phyloP scores from a whole-genome alignment of 2,113 vertebrate species.

The Tichodroma muraria region DNA sequence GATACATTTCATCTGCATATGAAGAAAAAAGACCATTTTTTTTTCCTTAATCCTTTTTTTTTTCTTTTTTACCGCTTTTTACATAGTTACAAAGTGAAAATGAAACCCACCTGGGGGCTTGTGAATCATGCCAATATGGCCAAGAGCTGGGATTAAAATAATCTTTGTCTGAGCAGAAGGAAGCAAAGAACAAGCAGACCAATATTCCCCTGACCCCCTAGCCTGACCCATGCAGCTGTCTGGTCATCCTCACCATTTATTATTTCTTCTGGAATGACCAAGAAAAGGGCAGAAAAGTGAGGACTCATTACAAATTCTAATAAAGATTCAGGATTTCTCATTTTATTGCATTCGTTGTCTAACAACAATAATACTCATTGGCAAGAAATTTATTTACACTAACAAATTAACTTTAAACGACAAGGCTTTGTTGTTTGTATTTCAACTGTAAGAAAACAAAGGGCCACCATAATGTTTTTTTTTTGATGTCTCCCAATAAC shows the following conservation, averaged over 20 bases:
- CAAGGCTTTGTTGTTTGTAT: slow-evolving; percentile 53
- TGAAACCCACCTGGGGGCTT: background rate
- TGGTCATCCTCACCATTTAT: background rate
- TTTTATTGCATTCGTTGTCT: slow-evolving; percentile 85
- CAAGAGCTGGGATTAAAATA: background rate
- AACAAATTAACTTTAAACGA: slow-evolving; percentile 73
- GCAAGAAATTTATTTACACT: slow-evolving; percentile 82
- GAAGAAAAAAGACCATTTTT: background rate
- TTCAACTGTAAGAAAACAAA: slow-evolving; percentile 69
- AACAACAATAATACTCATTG: slow-evolving; percentile 81
- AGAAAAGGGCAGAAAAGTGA: background rate
- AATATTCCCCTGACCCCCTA: background rate
- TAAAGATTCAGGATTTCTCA: slow-evolving; percentile 60
- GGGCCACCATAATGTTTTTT: slow-evolving; percentile 48
- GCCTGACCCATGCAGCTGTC: background rate
- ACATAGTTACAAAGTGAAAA: background rate
- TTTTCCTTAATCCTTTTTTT: background rate
- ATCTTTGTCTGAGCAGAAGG: background rate
- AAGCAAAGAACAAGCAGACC: background rate
- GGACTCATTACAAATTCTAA: background rate
- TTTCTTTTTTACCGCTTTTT: background rate
- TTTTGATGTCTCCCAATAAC: slow-evolving; percentile 56
- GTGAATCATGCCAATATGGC: background rate
- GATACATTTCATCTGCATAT: background rate
- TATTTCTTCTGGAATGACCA: background rate